Conservation (phyloP, 92 coral and sea anemone genomes). For the Palythoa heliodiscus region DNA sequence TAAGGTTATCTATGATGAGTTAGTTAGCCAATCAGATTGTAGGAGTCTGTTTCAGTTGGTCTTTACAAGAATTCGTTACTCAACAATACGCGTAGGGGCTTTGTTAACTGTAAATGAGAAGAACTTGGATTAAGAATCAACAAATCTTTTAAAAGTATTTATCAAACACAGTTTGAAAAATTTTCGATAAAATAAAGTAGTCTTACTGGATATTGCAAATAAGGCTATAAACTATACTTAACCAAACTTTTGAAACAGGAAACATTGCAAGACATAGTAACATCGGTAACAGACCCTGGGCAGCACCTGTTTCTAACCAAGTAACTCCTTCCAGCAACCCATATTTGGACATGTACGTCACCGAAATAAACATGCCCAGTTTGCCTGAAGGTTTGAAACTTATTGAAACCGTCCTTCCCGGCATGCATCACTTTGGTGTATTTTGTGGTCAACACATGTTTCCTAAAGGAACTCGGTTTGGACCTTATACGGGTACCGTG, state of each 20-base stretch:
- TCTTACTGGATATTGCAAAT: too few relatives aligned
- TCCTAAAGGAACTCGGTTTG: conserved; percentile 95
- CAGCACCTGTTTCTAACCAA: conserved; percentile 22
- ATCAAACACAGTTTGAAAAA: neutral
- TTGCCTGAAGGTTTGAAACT: conserved; percentile 85
- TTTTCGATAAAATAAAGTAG: neutral
- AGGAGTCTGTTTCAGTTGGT: too few relatives aligned
- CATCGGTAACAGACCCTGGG: conserved; percentile 63
- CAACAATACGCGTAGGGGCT: too few relatives aligned
- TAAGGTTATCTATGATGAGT: too few relatives aligned
- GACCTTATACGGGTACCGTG: conserved; percentile 84
- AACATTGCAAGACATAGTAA: conserved; percentile 14
- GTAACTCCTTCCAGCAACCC: conserved; percentile 45
- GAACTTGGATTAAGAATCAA: too few relatives aligned
- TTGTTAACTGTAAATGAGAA: too few relatives aligned
- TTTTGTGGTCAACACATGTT: conserved; percentile 77
- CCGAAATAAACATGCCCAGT: conserved; percentile 48
- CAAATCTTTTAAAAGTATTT: too few relatives aligned
- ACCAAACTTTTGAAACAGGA: neutral
- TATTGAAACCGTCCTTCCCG: conserved; percentile 78
- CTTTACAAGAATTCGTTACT: too few relatives aligned
- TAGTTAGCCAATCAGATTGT: too few relatives aligned
- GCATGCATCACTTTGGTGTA: conserved; percentile 81
- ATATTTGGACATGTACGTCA: conserved; percentile 58
- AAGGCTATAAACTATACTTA: neutral